A percentile compares a stretch with the other conserved stretches of the same genome.
These are phyloP conservation scores for Actinostola sp. DNA, from an alignment of 92 coral and sea anemone species.

Conservation along the genomic window DNA sequence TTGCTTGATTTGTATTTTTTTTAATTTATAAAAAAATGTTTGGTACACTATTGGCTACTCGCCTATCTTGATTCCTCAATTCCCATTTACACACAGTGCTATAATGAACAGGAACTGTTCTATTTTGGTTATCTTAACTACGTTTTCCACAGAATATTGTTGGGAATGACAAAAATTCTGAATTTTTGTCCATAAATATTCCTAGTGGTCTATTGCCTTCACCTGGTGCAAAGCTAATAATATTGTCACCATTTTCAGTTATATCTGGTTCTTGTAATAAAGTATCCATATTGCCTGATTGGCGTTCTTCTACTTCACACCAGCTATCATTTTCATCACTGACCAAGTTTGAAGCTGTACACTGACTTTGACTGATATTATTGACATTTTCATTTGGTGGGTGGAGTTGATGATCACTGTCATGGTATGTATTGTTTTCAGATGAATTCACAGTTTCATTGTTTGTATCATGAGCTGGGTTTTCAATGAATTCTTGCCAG, in stretches of 20 bases:
- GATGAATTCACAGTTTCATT: no score
- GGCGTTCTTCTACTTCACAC: conserved; percentile 65
- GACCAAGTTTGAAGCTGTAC: neutral
- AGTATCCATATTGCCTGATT: conserved; percentile 58
- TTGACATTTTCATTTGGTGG: neutral
- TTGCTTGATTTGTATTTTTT: conserved; percentile 72
- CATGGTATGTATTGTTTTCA: neutral
- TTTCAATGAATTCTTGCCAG: conserved; percentile 23
- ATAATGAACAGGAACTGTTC: conserved; percentile 45
- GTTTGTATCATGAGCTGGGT: neutral
- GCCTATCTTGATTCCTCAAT: conserved; percentile 57
- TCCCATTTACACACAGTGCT: conserved; percentile 71
- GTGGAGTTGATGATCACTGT: neutral
- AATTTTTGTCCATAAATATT: conserved; percentile 59
- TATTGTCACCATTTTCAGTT: conserved; percentile 49
- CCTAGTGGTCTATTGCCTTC: conserved; percentile 76
- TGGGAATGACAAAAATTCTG: conserved; percentile 72
- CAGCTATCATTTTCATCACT: conserved; percentile 35
- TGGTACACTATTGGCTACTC: conserved; percentile 71
- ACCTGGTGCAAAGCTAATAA: conserved; percentile 79
- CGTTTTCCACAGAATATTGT: conserved; percentile 71
- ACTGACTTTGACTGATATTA: neutral
- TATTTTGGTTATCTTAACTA: conserved; percentile 42
- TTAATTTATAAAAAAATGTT: conserved; percentile 72
- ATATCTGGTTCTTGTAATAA: conserved; percentile 59